Percentiles rank a stretch among this genome's conserved stretches.
Conservation (phyloP, 2,113 vertebrate genomes). For the Deroptyus accipitrinus region DNA sequence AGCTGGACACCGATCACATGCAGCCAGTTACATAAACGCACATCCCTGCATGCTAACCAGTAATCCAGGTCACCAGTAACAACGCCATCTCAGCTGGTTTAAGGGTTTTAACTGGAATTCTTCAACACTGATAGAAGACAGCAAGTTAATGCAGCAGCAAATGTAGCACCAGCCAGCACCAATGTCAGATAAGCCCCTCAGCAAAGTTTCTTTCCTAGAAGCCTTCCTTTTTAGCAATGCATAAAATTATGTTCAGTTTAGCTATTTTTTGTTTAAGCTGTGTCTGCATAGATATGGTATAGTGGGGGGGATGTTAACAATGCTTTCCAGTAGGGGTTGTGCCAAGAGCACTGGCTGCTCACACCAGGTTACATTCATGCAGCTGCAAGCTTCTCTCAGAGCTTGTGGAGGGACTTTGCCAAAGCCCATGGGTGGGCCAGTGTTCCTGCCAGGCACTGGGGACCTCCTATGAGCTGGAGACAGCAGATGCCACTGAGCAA, state of each 20-base stretch:
- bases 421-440: rapidly evolving
- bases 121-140: not conserved
- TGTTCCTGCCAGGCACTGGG: rapidly evolving
- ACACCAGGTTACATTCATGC: not conserved
- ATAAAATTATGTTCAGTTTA: not conserved
- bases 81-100: not conserved
- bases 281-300: rapidly evolving
- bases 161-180: rapidly evolving
- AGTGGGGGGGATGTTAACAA: rapidly evolving
- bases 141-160: not conserved
- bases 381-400: not conserved
- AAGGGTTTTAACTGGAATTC: not conserved
- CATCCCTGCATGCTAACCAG: not conserved
- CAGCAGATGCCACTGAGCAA: not conserved
- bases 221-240: not conserved
- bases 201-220: not conserved
- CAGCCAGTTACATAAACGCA: not conserved
- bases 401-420: not conserved
- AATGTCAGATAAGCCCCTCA: not conserved
- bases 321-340: not conserved
- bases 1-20: not conserved
- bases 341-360: not conserved
- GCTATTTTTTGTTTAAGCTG: not conserved
- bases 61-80: not conserved
- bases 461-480: not conserved